A percentile compares a stretch with the other conserved stretches of the same genome.
These are phyloP conservation scores for Andinoacara biseriatus DNA, from an alignment of 2,113 vertebrate genomes.

Conservation along the genomic window DNA sequence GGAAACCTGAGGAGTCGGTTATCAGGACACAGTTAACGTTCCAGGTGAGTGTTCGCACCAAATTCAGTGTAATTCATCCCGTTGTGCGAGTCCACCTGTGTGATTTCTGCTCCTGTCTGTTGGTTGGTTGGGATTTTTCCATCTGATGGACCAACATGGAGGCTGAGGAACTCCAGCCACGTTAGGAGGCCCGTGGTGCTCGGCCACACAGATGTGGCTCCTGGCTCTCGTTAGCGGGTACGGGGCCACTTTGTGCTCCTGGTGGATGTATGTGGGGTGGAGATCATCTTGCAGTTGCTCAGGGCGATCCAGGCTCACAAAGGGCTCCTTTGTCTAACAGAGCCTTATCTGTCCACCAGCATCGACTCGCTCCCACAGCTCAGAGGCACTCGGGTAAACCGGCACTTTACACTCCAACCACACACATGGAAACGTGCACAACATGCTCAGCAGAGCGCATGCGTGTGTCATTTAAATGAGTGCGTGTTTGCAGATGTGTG, in stretches of 20 bases:
- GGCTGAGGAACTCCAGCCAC: neutral
- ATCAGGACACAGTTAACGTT: neutral
- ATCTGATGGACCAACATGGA: too few relatives aligned
- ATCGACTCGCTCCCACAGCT: slow-evolving; percentile 59
- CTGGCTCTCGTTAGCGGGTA: slow-evolving; percentile 50
- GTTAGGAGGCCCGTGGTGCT: neutral
- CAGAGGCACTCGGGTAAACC: slow-evolving; percentile 52
- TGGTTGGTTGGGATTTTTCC: too few relatives aligned
- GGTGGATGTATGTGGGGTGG: neutral
- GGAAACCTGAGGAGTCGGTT: too few relatives aligned
- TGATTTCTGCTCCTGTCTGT: neutral
- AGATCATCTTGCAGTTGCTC: slow-evolving; percentile 61
- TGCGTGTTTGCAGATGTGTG: slow-evolving; percentile 1
- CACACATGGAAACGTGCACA: slow-evolving; percentile 26
- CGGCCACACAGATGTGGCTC: slow-evolving; percentile 14
- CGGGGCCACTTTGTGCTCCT: slow-evolving; percentile 63
- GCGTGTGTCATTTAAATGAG: neutral
- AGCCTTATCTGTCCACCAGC: slow-evolving; percentile 63
- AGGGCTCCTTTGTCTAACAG: slow-evolving; percentile 57
- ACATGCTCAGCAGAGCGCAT: neutral
- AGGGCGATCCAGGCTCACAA: slow-evolving; percentile 52
- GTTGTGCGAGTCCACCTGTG: neutral
- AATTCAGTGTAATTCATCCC: neutral
- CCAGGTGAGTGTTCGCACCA: neutral
- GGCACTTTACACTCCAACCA: slow-evolving; percentile 55